Evolutionary conservation across 2,113 vertebrate species (phyloP), one percentile per base, ranked within the genome.

Genomic region (Zapus hudsonius): DNA sequence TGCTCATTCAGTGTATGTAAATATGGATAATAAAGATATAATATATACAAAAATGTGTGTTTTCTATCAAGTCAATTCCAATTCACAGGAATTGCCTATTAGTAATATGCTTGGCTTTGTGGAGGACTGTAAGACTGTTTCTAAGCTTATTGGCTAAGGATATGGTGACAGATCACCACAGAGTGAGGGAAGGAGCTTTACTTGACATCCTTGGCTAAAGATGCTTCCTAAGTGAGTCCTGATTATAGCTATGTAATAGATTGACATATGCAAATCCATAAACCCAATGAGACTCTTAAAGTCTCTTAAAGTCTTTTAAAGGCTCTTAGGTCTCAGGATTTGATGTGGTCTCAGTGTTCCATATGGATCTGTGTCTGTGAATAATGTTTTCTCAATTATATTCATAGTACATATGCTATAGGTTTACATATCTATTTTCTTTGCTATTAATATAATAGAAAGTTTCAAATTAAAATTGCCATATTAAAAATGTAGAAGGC

Each of bases 321-420:
- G n/a, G n/a, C n/a, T n/a, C n/a, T n/a, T 57, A 89, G 42, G 90
- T 92, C 82, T 82, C 91, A 20, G 29, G 3, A 78, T n/a, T 89
- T 86, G 20, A 8, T 40, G 20, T 17, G 63, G 10, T 8, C 6
- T 82, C 31, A 40, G 33, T 44, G 33, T 16, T 66, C 7, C 87
- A 0, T 78, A 0, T 84, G 2, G 63, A 33, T n/a, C 67, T 47
- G 40, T 63, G 36, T 36, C 23, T 72, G 3, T 79, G 47, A 82
- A 63, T 89, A 74, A 82, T 89, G 1, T 82, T 12, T 78, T 25
- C 22, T 78, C 29, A 36, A 70, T 64, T 72, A 16, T 92, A 55
- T 59, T 55, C 1, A n/a, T 88, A 66, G 55, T 29, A 52, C 12
- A 67, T 55, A 52, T 22, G n/a, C 25, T 2, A 11, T 11, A 7